Conservation (phyloP, 1,140 invertebrate species). For the fruit fly (Drosophila melanogaster) region DNA sequence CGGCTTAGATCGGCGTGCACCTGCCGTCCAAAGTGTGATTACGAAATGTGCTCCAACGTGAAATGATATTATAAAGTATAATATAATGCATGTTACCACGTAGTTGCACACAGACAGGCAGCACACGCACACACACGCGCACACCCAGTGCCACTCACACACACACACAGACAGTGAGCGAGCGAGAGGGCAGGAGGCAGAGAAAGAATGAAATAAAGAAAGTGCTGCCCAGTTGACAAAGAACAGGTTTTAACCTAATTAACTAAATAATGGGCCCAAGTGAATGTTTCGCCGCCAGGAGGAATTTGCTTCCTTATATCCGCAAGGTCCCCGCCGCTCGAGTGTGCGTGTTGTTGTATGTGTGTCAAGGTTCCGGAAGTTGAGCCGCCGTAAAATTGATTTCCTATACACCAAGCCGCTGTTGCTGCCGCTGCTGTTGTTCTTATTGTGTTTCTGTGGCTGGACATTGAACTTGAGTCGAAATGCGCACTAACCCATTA, state of each 20-base stretch:
- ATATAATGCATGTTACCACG: constrained; percentile 72
- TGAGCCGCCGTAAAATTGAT: constrained; percentile 33
- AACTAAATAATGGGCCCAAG: constrained; percentile 43
- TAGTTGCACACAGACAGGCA: constrained; percentile 56
- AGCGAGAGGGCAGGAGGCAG: constrained; percentile 12
- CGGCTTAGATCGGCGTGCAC: constrained; percentile 41
- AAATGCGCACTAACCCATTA: constrained; percentile 48
- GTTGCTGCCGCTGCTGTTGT: constrained; percentile 9
- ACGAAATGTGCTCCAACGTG: constrained; percentile 59
- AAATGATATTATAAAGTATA: constrained; percentile 63
- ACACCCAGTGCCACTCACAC: constrained; percentile 16
- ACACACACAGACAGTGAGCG: constrained; percentile 2
- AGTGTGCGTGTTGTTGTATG: constrained; percentile 35
- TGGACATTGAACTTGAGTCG: constrained; percentile 68
- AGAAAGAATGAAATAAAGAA: constrained; percentile 72
- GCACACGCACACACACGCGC: constrained; percentile 20
- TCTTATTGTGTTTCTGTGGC: constrained; percentile 20
- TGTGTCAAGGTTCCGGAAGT: constrained; percentile 69
- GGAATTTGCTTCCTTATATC: background rate
- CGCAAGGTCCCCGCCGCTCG: constrained; percentile 12
- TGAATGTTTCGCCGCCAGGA: constrained; percentile 17
- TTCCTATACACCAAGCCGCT: constrained; percentile 34
- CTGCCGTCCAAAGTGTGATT: constrained; percentile 66
- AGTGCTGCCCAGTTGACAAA: constrained; percentile 75
- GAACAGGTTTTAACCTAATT: constrained; percentile 83